Percentiles rank a stretch among this genome's conserved stretches.
These are phyloP conservation scores for Rhincodon typus DNA, from an alignment of 2,797 vertebrate species.

Conservation along the genomic window DNA sequence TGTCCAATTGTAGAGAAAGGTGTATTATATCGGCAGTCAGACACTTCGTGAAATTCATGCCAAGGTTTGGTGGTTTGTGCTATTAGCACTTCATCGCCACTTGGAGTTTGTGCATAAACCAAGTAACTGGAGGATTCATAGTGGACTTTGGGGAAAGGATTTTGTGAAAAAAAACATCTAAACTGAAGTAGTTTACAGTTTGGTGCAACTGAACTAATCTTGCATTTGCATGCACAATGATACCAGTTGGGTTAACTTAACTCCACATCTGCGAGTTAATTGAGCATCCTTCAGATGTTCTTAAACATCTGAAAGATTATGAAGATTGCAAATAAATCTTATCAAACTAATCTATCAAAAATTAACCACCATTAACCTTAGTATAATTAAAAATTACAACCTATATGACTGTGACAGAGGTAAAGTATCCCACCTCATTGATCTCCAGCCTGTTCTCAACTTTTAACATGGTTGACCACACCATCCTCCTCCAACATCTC, in stretches of 20 bases:
- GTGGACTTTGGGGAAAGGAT: conserved; percentile 14
- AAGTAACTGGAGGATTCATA: conserved; percentile 5
- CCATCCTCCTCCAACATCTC: no score
- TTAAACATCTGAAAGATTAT: not conserved
- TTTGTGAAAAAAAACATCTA: not conserved
- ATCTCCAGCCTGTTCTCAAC: not conserved
- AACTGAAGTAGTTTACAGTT: conserved; percentile 9
- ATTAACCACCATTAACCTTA: not conserved
- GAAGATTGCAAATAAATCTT: not conserved
- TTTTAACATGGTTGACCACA: not conserved
- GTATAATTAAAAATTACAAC: not conserved
- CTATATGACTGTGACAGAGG: not conserved
- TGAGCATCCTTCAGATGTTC: not conserved
- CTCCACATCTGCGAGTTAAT: not conserved
- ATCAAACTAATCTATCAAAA: not conserved
- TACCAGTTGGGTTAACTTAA: not conserved
- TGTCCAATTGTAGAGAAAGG: conserved; percentile 13
- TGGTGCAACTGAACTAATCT: not conserved
- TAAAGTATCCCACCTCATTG: not conserved
- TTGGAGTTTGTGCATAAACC: conserved; percentile 12
- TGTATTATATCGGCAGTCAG: not conserved
- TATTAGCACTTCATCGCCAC: not conserved
- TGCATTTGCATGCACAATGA: not conserved
- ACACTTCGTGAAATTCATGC: not conserved
- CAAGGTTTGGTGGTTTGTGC: conserved; percentile 28